Conservation (phyloP, 1,140 invertebrate species). For the Cydia strobilella region DNA sequence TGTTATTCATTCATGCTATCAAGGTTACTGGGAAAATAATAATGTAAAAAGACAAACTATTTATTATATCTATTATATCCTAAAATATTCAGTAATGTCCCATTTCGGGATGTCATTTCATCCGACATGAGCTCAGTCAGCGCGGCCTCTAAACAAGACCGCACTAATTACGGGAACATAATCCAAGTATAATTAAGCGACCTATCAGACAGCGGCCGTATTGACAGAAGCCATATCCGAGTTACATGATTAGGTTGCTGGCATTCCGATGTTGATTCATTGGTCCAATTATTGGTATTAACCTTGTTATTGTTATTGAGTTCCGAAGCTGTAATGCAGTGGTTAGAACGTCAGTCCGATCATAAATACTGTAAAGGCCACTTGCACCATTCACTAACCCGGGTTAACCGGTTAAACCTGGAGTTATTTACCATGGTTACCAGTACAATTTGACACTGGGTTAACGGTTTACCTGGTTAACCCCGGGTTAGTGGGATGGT, state of each 20-base stretch:
- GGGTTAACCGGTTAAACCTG: too few species aligned
- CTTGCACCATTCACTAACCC: too few species aligned
- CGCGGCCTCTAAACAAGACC: conserved; percentile 12
- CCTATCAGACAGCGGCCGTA: conserved; percentile 14
- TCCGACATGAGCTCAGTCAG: neutral
- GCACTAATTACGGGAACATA: conserved; percentile 22
- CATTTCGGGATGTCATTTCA: conserved; percentile 1
- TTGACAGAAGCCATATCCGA: conserved; percentile 24
- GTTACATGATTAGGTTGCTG: conserved; percentile 31
- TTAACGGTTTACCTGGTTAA: too few species aligned
- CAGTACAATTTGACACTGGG: too few species aligned
- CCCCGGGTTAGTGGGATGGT: too few species aligned
- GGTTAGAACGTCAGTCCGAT: neutral
- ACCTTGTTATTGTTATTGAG: conserved; percentile 21
- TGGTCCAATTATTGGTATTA: conserved; percentile 26
- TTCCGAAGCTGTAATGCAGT: conserved; percentile 5
- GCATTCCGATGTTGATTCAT: conserved; percentile 22
- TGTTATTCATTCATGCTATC: too few species aligned
- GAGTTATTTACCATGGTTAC: too few species aligned
- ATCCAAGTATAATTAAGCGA: conserved; percentile 32
- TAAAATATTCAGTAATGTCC: neutral
- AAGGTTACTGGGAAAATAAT: too few species aligned
- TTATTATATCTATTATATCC: too few species aligned
- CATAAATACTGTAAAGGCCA: neutral
- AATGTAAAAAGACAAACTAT: neutral